A percentile compares a stretch with the other conserved stretches of the same genome.
phyloP scores from a whole-genome alignment of 53 echinoderm and acorn worm species.

The Apostichopus leukothele region DNA sequence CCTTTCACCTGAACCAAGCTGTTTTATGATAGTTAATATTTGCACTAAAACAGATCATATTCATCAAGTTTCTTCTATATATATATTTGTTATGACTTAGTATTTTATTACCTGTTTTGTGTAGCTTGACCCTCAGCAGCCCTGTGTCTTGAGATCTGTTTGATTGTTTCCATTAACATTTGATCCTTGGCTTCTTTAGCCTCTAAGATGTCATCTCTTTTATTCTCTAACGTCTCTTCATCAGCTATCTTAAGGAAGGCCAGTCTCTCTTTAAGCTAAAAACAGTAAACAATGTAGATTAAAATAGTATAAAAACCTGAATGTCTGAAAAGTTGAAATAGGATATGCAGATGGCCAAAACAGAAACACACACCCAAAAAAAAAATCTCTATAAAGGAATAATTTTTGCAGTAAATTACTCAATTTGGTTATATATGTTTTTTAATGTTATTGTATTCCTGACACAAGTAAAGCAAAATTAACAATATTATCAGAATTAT shows the following conservation, averaged over 20 bases:
- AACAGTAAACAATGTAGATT: not conserved
- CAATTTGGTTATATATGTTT: too few species aligned
- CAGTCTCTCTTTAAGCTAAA: slow-evolving; percentile 79
- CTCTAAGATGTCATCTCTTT: slow-evolving; percentile 84
- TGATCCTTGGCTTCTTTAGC: slow-evolving; percentile 84
- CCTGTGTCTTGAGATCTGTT: slow-evolving; percentile 94
- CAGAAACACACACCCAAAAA: not conserved
- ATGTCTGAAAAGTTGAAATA: not conserved
- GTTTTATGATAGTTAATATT: too few species aligned
- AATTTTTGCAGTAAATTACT: not conserved
- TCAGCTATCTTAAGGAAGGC: slow-evolving; percentile 63
- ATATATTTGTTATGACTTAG: too few species aligned
- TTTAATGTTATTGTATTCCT: too few species aligned
- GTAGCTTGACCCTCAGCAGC: slow-evolving; percentile 75
- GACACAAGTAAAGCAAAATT: too few species aligned
- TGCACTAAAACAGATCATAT: too few species aligned
- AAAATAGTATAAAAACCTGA: not conserved
- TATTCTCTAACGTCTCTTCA: slow-evolving; percentile 72
- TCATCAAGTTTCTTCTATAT: too few species aligned
- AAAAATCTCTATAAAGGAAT: not conserved
- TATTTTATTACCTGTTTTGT: slow-evolving; percentile 60
- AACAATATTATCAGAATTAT: too few species aligned
- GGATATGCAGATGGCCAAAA: too few species aligned
- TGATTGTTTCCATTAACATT: slow-evolving; percentile 81
- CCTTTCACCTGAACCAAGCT: too few species aligned